A percentile compares a stretch with the other conserved stretches of the same genome.
Evolutionary conservation across 2,888 invertebrate genomes (phyloP).

Genomic region (Hirudinaria manillensis): DNA sequence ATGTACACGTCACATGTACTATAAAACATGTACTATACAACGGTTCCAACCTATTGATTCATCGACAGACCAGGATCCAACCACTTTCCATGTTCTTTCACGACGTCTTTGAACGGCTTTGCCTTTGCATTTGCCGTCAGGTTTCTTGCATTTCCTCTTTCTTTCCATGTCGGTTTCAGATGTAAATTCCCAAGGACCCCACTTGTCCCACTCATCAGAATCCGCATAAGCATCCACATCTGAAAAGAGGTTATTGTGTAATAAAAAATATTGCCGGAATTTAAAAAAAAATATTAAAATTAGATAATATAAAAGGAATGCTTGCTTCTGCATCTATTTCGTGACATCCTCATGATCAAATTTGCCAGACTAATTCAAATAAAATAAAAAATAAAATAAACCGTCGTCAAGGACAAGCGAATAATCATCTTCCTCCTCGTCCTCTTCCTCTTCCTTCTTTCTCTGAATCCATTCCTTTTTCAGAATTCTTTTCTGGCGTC

Average conservation of each 20-base stretch:
- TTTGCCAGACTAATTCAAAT: background rate
- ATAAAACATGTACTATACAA: background rate
- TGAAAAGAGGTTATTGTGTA: background rate
- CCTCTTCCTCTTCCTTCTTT: background rate
- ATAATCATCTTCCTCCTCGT: background rate
- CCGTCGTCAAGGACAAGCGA: background rate
- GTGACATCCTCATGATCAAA: too few species aligned
- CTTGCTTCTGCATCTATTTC: too few species aligned
- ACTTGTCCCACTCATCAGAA: slow-evolving; percentile 13
- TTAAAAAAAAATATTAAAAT: background rate
- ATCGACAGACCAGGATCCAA: slow-evolving; percentile 20
- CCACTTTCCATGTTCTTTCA: slow-evolving; percentile 13
- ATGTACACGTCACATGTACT: too few species aligned
- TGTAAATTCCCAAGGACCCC: slow-evolving; percentile 10
- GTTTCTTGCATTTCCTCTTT: slow-evolving; percentile 13
- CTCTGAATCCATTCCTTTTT: slow-evolving; percentile 1
- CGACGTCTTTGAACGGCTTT: background rate
- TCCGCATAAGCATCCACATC: background rate
- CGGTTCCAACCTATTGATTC: slow-evolving; percentile 11
- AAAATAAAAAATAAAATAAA: background rate
- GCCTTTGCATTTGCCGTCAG: slow-evolving; percentile 15
- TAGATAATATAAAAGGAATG: slow-evolving; percentile 2
- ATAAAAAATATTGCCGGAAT: background rate
- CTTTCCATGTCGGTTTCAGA: background rate
- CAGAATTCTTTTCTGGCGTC: slow-evolving; percentile 6